Evolutionary conservation across 2,113 vertebrate genomes (phyloP).

Genomic region (Heptranchias perlo): DNA sequence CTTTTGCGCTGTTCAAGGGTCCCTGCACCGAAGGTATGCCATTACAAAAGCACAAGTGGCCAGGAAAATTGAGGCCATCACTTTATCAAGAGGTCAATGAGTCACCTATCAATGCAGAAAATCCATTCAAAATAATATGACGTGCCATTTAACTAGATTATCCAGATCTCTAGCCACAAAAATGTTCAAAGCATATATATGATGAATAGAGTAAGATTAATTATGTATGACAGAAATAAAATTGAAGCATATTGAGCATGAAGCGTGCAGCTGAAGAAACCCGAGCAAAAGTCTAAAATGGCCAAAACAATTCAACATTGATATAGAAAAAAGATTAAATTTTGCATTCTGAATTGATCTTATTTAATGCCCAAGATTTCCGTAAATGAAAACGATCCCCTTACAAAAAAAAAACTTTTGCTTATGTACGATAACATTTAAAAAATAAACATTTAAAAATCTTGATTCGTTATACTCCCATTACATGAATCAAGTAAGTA

Average conservation of each 20-base stretch:
- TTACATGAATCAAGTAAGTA: background rate
- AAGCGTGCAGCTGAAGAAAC: background rate
- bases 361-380: background rate
- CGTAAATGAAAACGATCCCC: background rate
- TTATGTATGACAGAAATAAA: background rate
- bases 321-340: background rate
- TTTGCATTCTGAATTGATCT: background rate
- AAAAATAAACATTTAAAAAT: background rate
- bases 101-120: background rate
- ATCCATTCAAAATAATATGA: background rate
- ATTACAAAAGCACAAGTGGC: background rate
- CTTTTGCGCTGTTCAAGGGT: background rate
- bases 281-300: background rate
- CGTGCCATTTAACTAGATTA: background rate
- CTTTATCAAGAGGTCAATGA: background rate
- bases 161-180: background rate
- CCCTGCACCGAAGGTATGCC: background rate
- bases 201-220: background rate
- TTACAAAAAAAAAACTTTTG: background rate
- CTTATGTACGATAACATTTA: background rate
- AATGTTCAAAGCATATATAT: background rate
- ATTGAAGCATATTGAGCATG: background rate
- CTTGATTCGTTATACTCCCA: too few relatives aligned
- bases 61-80: background rate
- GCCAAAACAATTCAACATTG: background rate